Evolutionary conservation across 2,888 invertebrate genomes (phyloP).

Genomic region (Mesorhabditis belari): DNA sequence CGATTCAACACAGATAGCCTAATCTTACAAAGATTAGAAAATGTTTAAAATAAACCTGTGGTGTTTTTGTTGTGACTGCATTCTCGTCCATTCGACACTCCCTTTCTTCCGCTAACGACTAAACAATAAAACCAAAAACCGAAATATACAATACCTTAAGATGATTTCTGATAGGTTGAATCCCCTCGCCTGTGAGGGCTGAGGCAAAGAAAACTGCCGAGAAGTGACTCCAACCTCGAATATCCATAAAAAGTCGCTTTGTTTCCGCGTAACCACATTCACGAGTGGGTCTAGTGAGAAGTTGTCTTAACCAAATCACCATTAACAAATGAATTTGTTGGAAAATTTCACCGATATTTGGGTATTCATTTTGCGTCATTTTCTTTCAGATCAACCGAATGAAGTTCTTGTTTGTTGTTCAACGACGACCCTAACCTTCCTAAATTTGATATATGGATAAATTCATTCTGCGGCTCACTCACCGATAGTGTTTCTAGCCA

Average conservation of each 20-base stretch:
- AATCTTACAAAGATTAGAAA: background rate
- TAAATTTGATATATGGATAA: too few relatives aligned
- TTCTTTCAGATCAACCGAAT: constrained; percentile 7
- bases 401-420: constrained; percentile 12
- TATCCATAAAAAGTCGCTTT: constrained; percentile 37
- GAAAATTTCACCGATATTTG: constrained; percentile 24
- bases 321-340: background rate
- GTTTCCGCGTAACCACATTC: constrained; percentile 39
- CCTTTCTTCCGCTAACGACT: constrained; percentile 17
- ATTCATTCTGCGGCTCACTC: background rate
- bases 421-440: constrained; percentile 15
- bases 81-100: constrained; percentile 29
- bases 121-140: background rate
- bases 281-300: constrained; percentile 40
- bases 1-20: constrained; percentile 59
- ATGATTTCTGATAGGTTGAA: constrained; percentile 41
- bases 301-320: constrained; percentile 20
- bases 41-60: background rate
- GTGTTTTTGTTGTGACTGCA: constrained; percentile 24
- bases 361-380: constrained; percentile 39
- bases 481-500: constrained; percentile 9
- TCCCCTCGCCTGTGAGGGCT: constrained; percentile 40
- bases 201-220: constrained; percentile 73
- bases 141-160: too few relatives aligned
- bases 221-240: constrained; percentile 70